Conservation (phyloP, 2,113 vertebrate species). For the Mormoops blainvillei region DNA sequence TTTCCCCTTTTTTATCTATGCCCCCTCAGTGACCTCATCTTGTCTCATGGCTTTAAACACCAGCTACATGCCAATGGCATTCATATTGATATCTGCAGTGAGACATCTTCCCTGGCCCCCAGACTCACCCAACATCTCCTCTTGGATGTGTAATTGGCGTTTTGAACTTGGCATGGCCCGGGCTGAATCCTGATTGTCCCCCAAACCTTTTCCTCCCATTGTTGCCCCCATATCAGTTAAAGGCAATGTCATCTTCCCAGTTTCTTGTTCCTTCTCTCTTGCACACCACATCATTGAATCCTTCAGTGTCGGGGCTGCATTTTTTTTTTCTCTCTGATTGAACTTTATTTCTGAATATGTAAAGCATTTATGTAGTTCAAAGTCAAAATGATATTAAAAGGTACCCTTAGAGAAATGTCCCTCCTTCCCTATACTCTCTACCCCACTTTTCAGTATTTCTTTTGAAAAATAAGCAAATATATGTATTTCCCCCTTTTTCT, state of each 20-base stretch:
- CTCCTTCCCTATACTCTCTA: not conserved
- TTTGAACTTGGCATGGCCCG: not conserved
- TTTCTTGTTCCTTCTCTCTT: not conserved
- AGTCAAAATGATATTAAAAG: not conserved
- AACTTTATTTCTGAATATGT: not conserved
- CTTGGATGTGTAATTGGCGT: not conserved
- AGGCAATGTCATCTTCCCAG: not conserved
- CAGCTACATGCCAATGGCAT: fast-evolving
- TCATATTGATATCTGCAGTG: not conserved
- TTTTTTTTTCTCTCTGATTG: not conserved
- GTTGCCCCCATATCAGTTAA: not conserved
- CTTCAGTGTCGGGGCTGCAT: not conserved
- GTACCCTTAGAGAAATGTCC: not conserved
- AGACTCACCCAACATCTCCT: not conserved
- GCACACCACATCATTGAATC: not conserved
- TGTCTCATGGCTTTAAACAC: not conserved
- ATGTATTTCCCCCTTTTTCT: not conserved
- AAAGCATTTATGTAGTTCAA: not conserved
- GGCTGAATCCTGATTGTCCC: not conserved
- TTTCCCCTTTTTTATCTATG: not conserved
- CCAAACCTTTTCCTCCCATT: fast-evolving
- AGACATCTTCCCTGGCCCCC: not conserved
- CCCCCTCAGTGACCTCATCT: not conserved
- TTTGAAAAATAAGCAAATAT: not conserved
- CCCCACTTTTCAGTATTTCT: not conserved